A percentile compares a stretch with the other conserved stretches of the same genome.
These are phyloP conservation scores for Trichopoda pennipes DNA, from an alignment of 2,888 invertebrate species.

Conservation along the genomic window DNA sequence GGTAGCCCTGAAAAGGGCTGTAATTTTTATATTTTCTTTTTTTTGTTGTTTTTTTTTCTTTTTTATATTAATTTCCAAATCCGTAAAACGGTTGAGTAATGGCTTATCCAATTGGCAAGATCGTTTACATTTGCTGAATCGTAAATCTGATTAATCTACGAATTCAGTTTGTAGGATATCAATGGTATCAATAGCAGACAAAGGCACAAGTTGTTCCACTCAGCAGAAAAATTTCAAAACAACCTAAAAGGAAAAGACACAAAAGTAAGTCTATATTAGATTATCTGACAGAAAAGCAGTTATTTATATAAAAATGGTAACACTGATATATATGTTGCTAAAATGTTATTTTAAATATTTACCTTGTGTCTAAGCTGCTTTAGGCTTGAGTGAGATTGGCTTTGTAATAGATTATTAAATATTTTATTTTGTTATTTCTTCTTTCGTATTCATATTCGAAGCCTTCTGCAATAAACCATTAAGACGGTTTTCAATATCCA, in stretches of 20 bases:
- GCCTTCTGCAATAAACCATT: constrained; percentile 35
- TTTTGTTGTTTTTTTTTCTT: constrained; percentile 29
- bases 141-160: constrained; percentile 53
- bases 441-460: constrained; percentile 12
- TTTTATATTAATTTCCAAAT: constrained; percentile 36
- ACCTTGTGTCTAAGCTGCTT: constrained; percentile 56
- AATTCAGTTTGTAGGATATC: constrained; percentile 40
- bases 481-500: constrained; percentile 67
- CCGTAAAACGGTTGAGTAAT: constrained; percentile 36
- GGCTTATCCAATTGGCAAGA: constrained; percentile 58
- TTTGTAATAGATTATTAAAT: constrained; percentile 36
- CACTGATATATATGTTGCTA: not conserved
- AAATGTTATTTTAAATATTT: constrained; percentile 18
- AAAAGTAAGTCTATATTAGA: not conserved
- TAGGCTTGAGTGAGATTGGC: constrained; percentile 45
- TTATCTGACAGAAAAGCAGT: not conserved
- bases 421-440: constrained; percentile 16
- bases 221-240: not conserved
- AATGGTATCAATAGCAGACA: constrained; percentile 30
- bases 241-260: constrained; percentile 40
- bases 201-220: constrained; percentile 9
- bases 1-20: constrained; percentile 81
- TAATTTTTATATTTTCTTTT: not conserved
- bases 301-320: not conserved
- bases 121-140: constrained; percentile 30